Evolutionary conservation across 2,113 vertebrate species (phyloP), one percentile per base, ranked within the genome.

Genomic region (Corythornis vintsioides): DNA sequence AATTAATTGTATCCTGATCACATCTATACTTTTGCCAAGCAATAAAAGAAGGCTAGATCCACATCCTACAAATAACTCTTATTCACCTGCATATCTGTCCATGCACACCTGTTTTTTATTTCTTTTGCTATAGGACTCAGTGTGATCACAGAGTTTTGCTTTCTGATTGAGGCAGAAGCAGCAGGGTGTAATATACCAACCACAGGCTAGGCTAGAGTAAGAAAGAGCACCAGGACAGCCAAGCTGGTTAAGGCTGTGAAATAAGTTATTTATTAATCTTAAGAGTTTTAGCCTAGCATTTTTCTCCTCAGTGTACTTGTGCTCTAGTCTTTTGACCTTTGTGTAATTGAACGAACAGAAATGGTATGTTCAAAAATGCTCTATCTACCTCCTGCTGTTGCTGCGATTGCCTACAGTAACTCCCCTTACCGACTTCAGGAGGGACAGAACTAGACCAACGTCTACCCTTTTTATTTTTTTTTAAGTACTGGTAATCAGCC

Each of bases 1-100:
- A 72, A 84, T 89, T 84, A 83, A 82, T 90, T 90, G 73, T 35
- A 93, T 89, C 81, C 81, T 84, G n/a, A 50, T 86, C 78, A 65
- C 35, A 17, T 38, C 10, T 8, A 73, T 57, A 15, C 42, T 87
- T 85, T 61, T 91, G 18, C 86, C 40, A 91, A 45, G 50, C 55
- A 65, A 45, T 90, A 84, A 86, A 86, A 84, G 83, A 25, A 60
- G 18, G 26, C 29, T 94, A 75, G 80, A 72, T 88, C 61, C n/a
- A 63, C 31, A 40, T n/a, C 70, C 57, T 92, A 63, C 64, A 83
- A n/a, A 63, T 86, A 67, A 73, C 88, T 71, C 57, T 88, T 45
- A 57, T 31, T 90, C 76, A 94, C 90, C 73, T 92, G 63, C 45
- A 6, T 67, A 60, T 70, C 42, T 79, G n/a, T 80, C 33, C 21